Conservation (phyloP, 1,140 invertebrate species). For the Helicoverpa zea region DNA sequence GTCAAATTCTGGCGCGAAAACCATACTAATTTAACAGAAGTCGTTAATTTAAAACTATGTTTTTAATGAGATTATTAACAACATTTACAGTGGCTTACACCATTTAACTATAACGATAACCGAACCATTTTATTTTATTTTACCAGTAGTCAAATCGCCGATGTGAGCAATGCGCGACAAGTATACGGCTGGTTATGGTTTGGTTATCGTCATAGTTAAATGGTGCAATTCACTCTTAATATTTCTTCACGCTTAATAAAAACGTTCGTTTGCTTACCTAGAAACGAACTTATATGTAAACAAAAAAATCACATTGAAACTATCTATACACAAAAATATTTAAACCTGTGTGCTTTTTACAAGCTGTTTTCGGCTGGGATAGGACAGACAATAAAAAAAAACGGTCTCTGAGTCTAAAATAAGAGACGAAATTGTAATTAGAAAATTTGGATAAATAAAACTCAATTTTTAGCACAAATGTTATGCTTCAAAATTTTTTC, state of each 20-base stretch:
- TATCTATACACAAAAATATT: background rate
- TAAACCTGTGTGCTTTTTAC: too few species aligned
- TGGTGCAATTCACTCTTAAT: background rate
- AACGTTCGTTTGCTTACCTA: background rate
- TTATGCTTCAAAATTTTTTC: too few species aligned
- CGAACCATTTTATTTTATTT: background rate
- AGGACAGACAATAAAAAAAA: too few species aligned
- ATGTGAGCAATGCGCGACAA: too few species aligned
- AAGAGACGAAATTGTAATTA: too few species aligned
- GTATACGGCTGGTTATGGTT: too few species aligned
- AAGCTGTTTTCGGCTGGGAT: too few species aligned
- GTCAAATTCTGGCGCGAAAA: too few species aligned
- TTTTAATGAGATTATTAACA: slow-evolving; percentile 6
- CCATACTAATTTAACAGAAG: background rate
- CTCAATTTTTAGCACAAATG: too few species aligned
- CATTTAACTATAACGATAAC: too few species aligned
- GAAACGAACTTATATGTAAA: background rate
- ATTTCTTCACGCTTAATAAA: background rate
- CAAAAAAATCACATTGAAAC: background rate
- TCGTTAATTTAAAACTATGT: background rate
- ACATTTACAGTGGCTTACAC: background rate
- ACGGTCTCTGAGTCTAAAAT: too few species aligned
- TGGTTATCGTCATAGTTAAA: background rate
- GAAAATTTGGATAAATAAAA: too few species aligned
- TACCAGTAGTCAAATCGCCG: background rate